Evolutionary conservation across 2,113 vertebrate genomes (phyloP), one percentile per base, ranked within the genome.

Genomic region (Mobula hypostoma): DNA sequence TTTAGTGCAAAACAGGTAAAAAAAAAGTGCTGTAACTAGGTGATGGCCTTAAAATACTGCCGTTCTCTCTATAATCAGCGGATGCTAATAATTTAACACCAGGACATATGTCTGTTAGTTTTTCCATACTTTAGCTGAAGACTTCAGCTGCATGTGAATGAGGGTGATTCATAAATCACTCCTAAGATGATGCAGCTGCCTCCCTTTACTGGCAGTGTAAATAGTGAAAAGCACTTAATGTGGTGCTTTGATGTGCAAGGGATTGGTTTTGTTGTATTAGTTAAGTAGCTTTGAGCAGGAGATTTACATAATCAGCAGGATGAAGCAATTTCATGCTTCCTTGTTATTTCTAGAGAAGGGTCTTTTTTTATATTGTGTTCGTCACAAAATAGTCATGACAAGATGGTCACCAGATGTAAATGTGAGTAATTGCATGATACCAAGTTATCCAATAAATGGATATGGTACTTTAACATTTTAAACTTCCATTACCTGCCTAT

Each of bases 221-320:
- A 90, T 90, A 76, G 91, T 72, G 70, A 74, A 93, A 93, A 93
- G 70, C 91, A 93, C 91, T 93, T 93, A 72, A 93, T 40, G 32
- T 72, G 32, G 91, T 93, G 91, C 91, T 93, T 93, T 93, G 91
- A 93, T 93, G 91, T 93, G 91, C 40, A 70, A 93, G 91, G 36
- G 68, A 93, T 93, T 93, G 91, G 91, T 93, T 93, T 93, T 40
- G 91, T 93, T 93, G 36, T 72, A 93, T 93, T 93, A 93, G 91
- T 93, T 93, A 93, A 93, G 36, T 93, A 74, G 91, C 91, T 93
- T 72, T 93, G 91, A 93, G 91, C 91, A 74, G 68, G 36, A 74
- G 36, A 93, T 93, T 93, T 93, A 93, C 91, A 93, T 93, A 93
- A 93, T 93, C 91, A 74, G 70, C 91, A 72, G 91, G 91, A 56